phyloP scores from a whole-genome alignment of 23 tunicate species.

The Trididemnum nubilum region DNA sequence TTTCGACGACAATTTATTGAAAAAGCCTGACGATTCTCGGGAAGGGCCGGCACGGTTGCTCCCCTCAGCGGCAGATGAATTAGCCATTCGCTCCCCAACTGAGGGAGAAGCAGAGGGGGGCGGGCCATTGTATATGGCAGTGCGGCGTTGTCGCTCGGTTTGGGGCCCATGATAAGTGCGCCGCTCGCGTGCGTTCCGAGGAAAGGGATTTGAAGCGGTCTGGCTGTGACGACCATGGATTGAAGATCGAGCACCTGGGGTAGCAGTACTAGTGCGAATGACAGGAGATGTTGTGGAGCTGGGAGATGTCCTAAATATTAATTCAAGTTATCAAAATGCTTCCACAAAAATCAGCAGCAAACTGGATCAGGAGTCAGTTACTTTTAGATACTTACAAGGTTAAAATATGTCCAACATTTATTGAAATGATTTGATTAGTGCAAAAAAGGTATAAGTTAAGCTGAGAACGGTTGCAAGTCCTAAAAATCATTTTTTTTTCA shows the following conservation, averaged over 20 bases:
- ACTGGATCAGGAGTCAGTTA: too few species aligned
- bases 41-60: conserved; percentile 33
- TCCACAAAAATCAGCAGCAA: too few species aligned
- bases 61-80: conserved; percentile 29
- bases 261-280: conserved; percentile 53
- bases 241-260: conserved; percentile 69
- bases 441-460: too few species aligned
- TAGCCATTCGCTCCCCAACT: conserved; percentile 47
- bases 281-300: conserved; percentile 59
- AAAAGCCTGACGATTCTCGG: conserved; percentile 56
- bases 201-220: conserved; percentile 53
- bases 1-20: conserved; percentile 85
- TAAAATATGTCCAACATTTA: too few species aligned
- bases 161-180: conserved; percentile 88
- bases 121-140: conserved; percentile 72
- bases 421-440: too few species aligned
- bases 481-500: too few species aligned
- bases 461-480: too few species aligned
- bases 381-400: too few species aligned
- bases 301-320: conserved; percentile 66
- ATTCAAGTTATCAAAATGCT: too few species aligned
- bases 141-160: conserved; percentile 60
- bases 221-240: conserved; percentile 2
- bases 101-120: conserved; percentile 80
- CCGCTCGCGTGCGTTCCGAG: conserved; percentile 82